Base-by-base conservation (phyloP, 2,888 invertebrate species). In the Alviniconcha strummeri region DNA sequence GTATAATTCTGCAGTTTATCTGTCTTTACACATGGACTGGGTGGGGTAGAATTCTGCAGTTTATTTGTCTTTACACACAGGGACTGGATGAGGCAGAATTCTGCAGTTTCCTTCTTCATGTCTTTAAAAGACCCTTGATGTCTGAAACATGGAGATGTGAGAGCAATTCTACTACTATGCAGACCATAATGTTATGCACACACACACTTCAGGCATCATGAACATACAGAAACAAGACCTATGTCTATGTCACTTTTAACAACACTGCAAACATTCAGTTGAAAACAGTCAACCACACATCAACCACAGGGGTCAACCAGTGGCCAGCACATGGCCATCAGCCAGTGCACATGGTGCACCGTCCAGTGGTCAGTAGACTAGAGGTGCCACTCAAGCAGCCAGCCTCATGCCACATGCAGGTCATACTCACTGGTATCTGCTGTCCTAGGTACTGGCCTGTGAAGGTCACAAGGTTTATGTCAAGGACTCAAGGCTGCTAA, bases 401-500 rank as follows among this genome's bases (percentile, higher is more conserved):
- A 71, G 7, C 71, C 71, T n/a, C 72, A 8, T 64, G 71, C 69
- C 54, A 74, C 72, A 79, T 84, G 69, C 77, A 77, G 13, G 36
- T 57, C 57, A 84, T 86, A 85, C 85, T 86, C 81, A 86, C 85
- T 78, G 85, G 85, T 56, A 86, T 86, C 79, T 84, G 84, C 15
- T 81, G 84, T 54, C 82, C 82, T 69, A 76, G 77, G 69, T 82
- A 82, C 52, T 54, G 56, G 77, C 82, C 82, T 82, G 82, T 78
- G 67, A 54, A 76, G 75, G 82, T 82, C 67, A 81, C 17, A 55
- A 77, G 57, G 55, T 55, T 57, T 17, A 57, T 2, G 4, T 60
- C 60, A 60, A 60, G 60, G 60, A 11, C 60, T 11, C 9, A 71
- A 69, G 36, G 52, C 9, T 80, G 67, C 52, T 52, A 69, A 80